Evolutionary conservation across 2,113 vertebrate species (phyloP).

Genomic region (Leuciscus idus): DNA sequence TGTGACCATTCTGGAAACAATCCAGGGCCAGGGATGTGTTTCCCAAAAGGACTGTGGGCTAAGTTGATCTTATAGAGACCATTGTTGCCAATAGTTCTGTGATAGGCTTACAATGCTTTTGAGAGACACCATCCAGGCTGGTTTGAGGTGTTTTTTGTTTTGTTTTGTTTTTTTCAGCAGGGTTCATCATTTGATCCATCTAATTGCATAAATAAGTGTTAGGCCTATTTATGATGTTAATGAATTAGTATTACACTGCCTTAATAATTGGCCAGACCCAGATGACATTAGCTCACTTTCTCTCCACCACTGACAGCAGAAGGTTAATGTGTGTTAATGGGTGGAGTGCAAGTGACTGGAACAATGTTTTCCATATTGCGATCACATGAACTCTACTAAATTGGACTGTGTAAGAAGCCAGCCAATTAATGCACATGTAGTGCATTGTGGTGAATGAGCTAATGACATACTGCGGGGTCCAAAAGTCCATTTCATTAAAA

Average conservation of each 20-base stretch:
- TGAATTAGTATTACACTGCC: background rate
- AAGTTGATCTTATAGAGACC: no score
- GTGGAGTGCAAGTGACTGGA: background rate
- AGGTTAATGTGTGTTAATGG: slow-evolving; percentile 41
- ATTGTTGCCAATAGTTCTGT: no score
- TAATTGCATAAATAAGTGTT: background rate
- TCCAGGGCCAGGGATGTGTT: no score
- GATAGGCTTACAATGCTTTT: no score
- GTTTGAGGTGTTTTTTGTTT: background rate
- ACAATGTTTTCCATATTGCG: slow-evolving; percentile 4
- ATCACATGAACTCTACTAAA: background rate
- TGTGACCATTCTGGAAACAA: background rate
- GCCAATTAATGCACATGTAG: background rate
- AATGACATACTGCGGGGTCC: background rate
- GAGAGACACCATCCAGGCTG: background rate
- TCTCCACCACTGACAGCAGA: slow-evolving; percentile 16
- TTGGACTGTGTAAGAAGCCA: background rate
- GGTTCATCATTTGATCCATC: background rate
- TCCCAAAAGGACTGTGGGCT: no score
- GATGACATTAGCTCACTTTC: slow-evolving; percentile 6
- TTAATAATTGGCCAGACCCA: background rate
- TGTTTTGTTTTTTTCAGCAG: background rate
- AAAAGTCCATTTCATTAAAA: no score
- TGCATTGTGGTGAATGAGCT: background rate
- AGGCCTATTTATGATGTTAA: background rate